Percentiles rank a stretch among this genome's conserved stretches.
Conservation (phyloP, 2,888 invertebrate species). For the Nephrotoma flavescens region DNA sequence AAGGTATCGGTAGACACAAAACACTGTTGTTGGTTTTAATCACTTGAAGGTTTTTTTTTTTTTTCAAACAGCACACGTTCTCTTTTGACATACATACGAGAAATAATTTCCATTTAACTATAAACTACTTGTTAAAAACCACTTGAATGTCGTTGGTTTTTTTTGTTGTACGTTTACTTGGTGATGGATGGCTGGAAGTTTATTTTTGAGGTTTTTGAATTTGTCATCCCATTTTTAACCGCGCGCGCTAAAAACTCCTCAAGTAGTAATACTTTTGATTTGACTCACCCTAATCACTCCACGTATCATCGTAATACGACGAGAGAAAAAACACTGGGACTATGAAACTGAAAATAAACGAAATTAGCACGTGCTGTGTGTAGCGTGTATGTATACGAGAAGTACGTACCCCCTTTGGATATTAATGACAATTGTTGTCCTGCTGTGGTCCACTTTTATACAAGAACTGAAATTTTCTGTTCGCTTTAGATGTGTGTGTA, state of each 20-base stretch:
- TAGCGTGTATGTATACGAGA: neutral
- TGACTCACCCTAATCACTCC: neutral
- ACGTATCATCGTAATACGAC: neutral
- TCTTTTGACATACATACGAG: neutral
- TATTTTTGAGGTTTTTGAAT: neutral
- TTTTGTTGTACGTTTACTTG: neutral
- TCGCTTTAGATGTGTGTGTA: neutral
- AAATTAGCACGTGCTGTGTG: conserved; percentile 9
- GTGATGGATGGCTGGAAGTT: neutral
- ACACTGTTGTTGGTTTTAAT: neutral
- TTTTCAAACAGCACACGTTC: neutral
- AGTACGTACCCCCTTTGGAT: neutral
- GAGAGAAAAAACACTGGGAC: neutral
- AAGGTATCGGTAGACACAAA: neutral
- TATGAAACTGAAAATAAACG: neutral
- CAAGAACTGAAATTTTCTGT: neutral
- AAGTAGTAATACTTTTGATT: neutral
- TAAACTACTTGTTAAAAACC: neutral
- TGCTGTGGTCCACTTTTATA: conserved; percentile 4
- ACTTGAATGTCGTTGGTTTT: neutral
- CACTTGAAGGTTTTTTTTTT: neutral
- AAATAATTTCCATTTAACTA: neutral
- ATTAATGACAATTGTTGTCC: conserved; percentile 2
- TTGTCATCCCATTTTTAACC: neutral
- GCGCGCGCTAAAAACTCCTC: neutral